Percentiles rank a stretch among this genome's conserved stretches.
Conservation (phyloP, 2,888 invertebrate genomes). For the Frankliniella intonsa region DNA sequence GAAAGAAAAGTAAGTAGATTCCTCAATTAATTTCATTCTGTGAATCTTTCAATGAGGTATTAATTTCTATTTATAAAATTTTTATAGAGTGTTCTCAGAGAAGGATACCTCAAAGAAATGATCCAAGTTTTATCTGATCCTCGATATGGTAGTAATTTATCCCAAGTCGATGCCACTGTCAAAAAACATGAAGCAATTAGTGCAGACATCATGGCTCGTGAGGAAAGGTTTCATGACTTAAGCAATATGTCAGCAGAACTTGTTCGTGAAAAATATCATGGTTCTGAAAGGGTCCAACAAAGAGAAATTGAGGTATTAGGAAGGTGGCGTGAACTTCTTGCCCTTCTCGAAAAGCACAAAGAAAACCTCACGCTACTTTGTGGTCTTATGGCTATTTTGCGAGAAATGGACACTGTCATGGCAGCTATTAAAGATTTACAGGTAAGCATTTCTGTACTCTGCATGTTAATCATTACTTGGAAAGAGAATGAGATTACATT, state of each 20-base stretch:
- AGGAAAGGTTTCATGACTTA: slow-evolving; percentile 90
- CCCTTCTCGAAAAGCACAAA: slow-evolving; percentile 78
- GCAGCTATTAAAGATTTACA: slow-evolving; percentile 80
- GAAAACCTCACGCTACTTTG: slow-evolving; percentile 71
- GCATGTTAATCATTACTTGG: neutral
- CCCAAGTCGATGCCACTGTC: slow-evolving; percentile 93
- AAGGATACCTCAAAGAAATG: slow-evolving; percentile 96
- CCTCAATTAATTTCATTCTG: slow-evolving; percentile 14
- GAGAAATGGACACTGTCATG: slow-evolving; percentile 87
- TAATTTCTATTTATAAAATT: slow-evolving; percentile 31
- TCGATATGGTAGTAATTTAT: slow-evolving; percentile 81
- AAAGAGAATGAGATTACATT: slow-evolving; percentile 33
- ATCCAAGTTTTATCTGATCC: slow-evolving; percentile 90
- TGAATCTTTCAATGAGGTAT: neutral
- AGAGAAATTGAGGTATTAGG: slow-evolving; percentile 73
- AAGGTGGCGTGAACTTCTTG: slow-evolving; percentile 82
- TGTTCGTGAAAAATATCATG: slow-evolving; percentile 86
- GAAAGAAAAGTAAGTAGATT: slow-evolving; percentile 68
- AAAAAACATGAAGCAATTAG: slow-evolving; percentile 98
- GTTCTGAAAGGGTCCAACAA: slow-evolving; percentile 68
- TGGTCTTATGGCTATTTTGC: slow-evolving; percentile 77
- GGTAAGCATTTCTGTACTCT: slow-evolving; percentile 46
- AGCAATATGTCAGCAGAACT: slow-evolving; percentile 91
- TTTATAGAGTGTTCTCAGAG: slow-evolving; percentile 74
- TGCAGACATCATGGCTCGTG: slow-evolving; percentile 88